Percentiles rank a stretch among this genome's conserved stretches.
These are phyloP conservation scores for Picathartes gymnocephalus DNA, from an alignment of 2,113 vertebrate species.

Conservation along the genomic window DNA sequence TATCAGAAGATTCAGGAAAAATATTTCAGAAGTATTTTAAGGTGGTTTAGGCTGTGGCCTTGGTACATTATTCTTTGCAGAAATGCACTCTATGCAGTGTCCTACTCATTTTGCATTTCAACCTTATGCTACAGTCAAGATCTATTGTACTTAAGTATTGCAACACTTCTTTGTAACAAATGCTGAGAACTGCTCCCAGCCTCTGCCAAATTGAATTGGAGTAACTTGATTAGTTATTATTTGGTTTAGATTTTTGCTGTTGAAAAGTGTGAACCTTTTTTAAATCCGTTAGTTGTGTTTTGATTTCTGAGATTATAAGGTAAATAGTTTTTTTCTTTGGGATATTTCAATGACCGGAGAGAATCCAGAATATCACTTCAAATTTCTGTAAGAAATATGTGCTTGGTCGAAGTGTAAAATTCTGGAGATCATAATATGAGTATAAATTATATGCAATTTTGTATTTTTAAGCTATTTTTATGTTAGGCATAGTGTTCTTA, in stretches of 20 bases:
- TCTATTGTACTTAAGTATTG: neutral
- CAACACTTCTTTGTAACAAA: neutral
- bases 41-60: neutral
- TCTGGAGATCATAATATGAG: constrained; percentile 7
- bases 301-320: neutral
- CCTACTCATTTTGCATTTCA: neutral
- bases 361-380: neutral
- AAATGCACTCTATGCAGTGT: neutral
- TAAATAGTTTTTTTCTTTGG: neutral
- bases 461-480: constrained; percentile 21
- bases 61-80: neutral
- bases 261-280: neutral
- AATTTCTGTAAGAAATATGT: neutral
- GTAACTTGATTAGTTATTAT: neutral
- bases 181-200: neutral
- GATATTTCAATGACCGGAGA: neutral
- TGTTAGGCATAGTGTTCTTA: constrained; percentile 14
- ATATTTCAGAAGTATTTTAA: neutral
- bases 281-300: neutral
- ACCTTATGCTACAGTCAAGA: neutral
- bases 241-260: neutral
- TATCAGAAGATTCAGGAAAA: neutral
- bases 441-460: constrained; percentile 7
- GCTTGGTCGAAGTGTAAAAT: constrained; percentile 33
- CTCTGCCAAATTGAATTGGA: neutral